Evolutionary conservation across 2,888 invertebrate species (phyloP).

Genomic region (Sisyra terminalis): DNA sequence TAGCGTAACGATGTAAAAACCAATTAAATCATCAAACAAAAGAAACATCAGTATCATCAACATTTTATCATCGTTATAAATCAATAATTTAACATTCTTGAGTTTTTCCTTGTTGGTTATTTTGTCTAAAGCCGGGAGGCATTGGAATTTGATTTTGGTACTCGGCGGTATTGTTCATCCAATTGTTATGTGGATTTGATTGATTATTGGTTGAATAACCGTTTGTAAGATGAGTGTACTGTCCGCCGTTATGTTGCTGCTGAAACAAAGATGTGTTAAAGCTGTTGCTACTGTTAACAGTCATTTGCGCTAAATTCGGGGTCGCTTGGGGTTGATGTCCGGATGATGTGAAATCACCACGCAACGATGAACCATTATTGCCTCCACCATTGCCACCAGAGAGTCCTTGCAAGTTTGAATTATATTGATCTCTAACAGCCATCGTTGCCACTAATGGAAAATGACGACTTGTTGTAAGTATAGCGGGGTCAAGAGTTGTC

Average conservation of each 20-base stretch:
- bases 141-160: slow-evolving; percentile 25
- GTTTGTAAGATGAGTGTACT: background rate
- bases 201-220: slow-evolving; percentile 2
- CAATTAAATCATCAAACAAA: background rate
- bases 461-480: slow-evolving; percentile 57
- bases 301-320: slow-evolving; percentile 5
- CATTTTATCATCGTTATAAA: background rate
- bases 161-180: slow-evolving; percentile 13
- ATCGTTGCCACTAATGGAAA: slow-evolving; percentile 25
- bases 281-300: slow-evolving; percentile 5
- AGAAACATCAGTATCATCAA: background rate
- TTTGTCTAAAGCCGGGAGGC: slow-evolving; percentile 26
- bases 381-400: slow-evolving; percentile 24
- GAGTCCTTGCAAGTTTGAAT: slow-evolving; percentile 19
- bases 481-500: slow-evolving; percentile 88
- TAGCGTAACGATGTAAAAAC: background rate
- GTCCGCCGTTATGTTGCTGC: slow-evolving; percentile 4
- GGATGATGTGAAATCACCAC: slow-evolving; percentile 11
- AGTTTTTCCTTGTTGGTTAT: slow-evolving; percentile 22
- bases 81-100: slow-evolving; percentile 22
- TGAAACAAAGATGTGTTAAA: slow-evolving; percentile 4
- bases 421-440: slow-evolving; percentile 23
- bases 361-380: slow-evolving; percentile 17
- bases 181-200: background rate
- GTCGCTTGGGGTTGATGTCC: slow-evolving; percentile 10